These are phyloP conservation scores for Gerris lacustris DNA, from an alignment of 2,888 invertebrate genomes.

Conservation along the genomic window DNA sequence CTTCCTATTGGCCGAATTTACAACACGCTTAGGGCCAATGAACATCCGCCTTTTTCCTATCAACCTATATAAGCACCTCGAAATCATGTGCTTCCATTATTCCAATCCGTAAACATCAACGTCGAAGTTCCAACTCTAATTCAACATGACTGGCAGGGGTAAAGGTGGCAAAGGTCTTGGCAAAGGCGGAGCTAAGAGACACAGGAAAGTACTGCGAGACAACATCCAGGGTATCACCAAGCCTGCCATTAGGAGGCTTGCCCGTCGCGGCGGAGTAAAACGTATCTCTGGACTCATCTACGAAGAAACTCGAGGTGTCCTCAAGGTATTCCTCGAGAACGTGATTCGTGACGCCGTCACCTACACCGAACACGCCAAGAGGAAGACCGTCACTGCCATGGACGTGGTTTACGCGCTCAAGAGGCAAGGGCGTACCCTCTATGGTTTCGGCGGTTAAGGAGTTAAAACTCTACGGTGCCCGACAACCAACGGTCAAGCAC, in stretches of 20 bases:
- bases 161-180: constrained; percentile 68
- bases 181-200: constrained; percentile 70
- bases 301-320: constrained; percentile 59
- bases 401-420: constrained; percentile 78
- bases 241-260: constrained; percentile 62
- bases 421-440: constrained; percentile 65
- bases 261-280: constrained; percentile 54
- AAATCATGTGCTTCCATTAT: too few relatives aligned
- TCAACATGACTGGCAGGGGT: constrained; percentile 46
- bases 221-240: constrained; percentile 50
- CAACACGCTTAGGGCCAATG: too few relatives aligned
- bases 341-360: constrained; percentile 54
- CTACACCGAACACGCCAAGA: constrained; percentile 68
- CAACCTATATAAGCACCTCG: too few relatives aligned
- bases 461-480: too few relatives aligned
- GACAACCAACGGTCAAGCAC: too few relatives aligned
- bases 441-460: constrained; percentile 60
- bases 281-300: constrained; percentile 45
- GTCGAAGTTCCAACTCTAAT: too few relatives aligned
- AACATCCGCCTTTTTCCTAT: too few relatives aligned
- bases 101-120: too few relatives aligned
- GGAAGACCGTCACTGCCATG: constrained; percentile 29
- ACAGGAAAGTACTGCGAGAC: constrained; percentile 54
- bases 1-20: too few relatives aligned
- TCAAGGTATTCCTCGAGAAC: constrained; percentile 71